Evolutionary conservation across 2,113 vertebrate species (phyloP), one percentile per base, ranked within the genome.

Genomic region (Nerophis lumbriciformis): DNA sequence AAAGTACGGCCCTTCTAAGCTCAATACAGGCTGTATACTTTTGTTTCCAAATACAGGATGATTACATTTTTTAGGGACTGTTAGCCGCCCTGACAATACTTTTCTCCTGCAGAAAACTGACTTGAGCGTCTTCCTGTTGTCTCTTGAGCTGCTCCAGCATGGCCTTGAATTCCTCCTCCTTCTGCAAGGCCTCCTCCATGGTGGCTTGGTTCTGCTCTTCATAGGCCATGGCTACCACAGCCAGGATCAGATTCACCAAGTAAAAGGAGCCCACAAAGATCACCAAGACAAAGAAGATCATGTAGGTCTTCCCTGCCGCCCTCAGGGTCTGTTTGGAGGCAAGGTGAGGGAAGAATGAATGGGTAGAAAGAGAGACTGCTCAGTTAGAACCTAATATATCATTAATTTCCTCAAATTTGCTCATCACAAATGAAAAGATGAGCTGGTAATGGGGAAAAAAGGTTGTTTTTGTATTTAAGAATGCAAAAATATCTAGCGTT

Each of bases 211-310:
- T 98, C 90, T 99, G 97, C 74, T 99, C 97, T 79, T 99, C 97
- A 0, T 99, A 99, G 38, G 96, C 95, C 96, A 98, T 98, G 68
- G 97, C 97, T 3, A 99, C 97, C 85, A 99, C 97, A 86, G 96
- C 97, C 92, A 99, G 67, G 61, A 99, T 99, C 55, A 99, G 90
- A 53, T 99, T 99, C 28, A 99, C 96, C 90, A 99, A 83, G 70
- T 99, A 99, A 89, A 99, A 99, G 0, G 97, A 99, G 0, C 97
- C 97, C 93, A 99, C 95, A 14, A 99, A 99, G 85, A 99, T 99
- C 82, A 99, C 97, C 91, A 99, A 75, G 76, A 99, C 95, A 15
- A 99, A 99, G 90, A 99, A 99, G 85, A 99, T 94, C 96, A 99
- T 98, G 88, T 99, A 99, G 48, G 96, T 98, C 86, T 99, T 98